Percentiles rank a stretch among this genome's conserved stretches.
These are phyloP conservation scores for Drosophila littoralis DNA, from an alignment of 1,140 invertebrate species.

Conservation along the genomic window DNA sequence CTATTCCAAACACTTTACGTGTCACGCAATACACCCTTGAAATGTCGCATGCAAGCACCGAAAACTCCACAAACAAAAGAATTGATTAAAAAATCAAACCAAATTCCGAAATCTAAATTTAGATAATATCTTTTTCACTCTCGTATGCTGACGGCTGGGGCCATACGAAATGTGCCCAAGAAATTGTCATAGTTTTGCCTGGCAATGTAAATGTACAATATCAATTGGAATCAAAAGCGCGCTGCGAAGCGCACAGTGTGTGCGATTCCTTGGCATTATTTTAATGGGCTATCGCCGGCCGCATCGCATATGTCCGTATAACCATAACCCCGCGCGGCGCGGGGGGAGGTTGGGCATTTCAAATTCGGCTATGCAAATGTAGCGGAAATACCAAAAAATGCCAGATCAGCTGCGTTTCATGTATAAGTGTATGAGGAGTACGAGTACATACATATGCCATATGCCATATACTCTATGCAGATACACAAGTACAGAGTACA, in stretches of 20 bases:
- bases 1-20: too few relatives aligned
- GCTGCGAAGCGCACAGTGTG: conserved; percentile 4
- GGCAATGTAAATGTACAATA: conserved; percentile 37
- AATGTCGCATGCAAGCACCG: too few relatives aligned
- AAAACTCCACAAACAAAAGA: too few relatives aligned
- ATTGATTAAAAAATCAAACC: neutral
- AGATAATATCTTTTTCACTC: neutral
- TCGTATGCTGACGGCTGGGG: neutral
- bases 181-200: neutral
- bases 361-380: conserved; percentile 72
- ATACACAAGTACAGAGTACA: neutral
- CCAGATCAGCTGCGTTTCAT: conserved; percentile 45
- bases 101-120: conserved; percentile 13
- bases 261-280: conserved; percentile 35
- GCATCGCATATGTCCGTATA: conserved; percentile 3
- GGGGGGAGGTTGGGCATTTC: conserved; percentile 6
- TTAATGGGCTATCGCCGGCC: conserved; percentile 22
- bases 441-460: neutral
- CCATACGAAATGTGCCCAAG: conserved; percentile 7
- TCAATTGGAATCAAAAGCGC: conserved; percentile 37
- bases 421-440: neutral
- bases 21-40: too few relatives aligned
- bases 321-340: conserved; percentile 14
- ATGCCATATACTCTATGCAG: neutral
- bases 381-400: conserved; percentile 69